Evolutionary conservation across 2,888 invertebrate species (phyloP).

Genomic region (Temnothorax unifasciatus): DNA sequence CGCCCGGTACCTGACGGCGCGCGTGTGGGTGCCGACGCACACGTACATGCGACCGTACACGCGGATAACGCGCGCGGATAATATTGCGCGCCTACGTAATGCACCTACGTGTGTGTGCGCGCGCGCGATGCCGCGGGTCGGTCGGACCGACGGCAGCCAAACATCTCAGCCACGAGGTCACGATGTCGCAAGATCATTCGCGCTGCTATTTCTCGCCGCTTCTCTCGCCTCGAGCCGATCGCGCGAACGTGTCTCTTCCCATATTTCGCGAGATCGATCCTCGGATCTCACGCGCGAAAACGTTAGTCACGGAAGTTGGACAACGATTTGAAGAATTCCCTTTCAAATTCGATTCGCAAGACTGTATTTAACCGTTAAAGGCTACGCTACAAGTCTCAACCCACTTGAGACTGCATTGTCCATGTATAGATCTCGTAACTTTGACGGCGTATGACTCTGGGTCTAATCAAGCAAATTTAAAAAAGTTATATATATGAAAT

Average conservation of each 20-base stretch:
- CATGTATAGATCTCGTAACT: no score
- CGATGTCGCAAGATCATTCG: conserved; percentile 69
- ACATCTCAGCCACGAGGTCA: conserved; percentile 74
- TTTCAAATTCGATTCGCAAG: not conserved
- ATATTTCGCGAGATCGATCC: conserved; percentile 7
- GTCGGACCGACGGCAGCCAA: conserved; percentile 58
- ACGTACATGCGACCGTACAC: not conserved
- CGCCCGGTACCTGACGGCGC: conserved; percentile 61
- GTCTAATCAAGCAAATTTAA: no score
- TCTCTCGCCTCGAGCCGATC: conserved; percentile 26
- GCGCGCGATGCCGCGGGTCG: not conserved
- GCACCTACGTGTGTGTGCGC: not conserved
- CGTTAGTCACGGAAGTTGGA: not conserved
- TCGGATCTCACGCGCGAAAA: not conserved
- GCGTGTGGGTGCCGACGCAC: conserved; percentile 33
- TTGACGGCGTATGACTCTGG: no score
- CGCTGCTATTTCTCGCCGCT: conserved; percentile 62
- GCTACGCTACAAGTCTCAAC: no score
- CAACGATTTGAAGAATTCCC: not conserved
- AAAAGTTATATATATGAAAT: no score
- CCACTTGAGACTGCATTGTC: no score
- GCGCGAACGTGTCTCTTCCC: not conserved
- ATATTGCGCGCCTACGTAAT: conserved; percentile 28
- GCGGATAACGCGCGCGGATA: not conserved
- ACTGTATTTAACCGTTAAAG: not conserved